These are phyloP conservation scores for Centroberyx gerrardi DNA, from an alignment of 2,797 vertebrate genomes.

Conservation along the genomic window DNA sequence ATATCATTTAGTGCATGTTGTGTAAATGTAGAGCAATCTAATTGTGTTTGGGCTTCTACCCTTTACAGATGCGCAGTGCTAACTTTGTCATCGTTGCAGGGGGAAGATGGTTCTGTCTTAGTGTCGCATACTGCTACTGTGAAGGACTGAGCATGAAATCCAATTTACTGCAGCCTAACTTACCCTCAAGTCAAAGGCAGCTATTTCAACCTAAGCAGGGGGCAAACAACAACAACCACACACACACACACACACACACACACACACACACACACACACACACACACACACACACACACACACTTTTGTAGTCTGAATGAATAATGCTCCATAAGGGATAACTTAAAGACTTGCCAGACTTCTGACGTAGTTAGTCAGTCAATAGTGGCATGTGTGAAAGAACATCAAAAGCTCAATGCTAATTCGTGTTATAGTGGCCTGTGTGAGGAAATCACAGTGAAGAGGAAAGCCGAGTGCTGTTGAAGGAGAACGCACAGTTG, in stretches of 20 bases:
- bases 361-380: too few relatives aligned
- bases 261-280: slow-evolving; percentile 31
- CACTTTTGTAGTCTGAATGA: slow-evolving; percentile 55
- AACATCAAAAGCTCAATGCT: slow-evolving; percentile 19
- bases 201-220: slow-evolving; percentile 68
- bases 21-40: slow-evolving; percentile 5
- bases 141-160: slow-evolving; percentile 81
- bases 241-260: slow-evolving; percentile 37
- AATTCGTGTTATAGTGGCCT: slow-evolving; percentile 60
- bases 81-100: slow-evolving; percentile 64
- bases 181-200: slow-evolving; percentile 78
- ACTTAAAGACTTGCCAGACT: slow-evolving; percentile 18
- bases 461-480: slow-evolving; percentile 44
- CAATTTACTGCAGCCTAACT: slow-evolving; percentile 82
- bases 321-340: slow-evolving; percentile 43
- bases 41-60: slow-evolving; percentile 40
- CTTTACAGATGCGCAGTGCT: slow-evolving; percentile 42
- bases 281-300: slow-evolving; percentile 31
- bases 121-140: slow-evolving; percentile 73
- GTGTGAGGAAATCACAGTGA: slow-evolving; percentile 32
- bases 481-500: slow-evolving; percentile 57
- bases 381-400: background rate
- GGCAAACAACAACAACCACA: slow-evolving; percentile 41
- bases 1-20: background rate
- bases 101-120: slow-evolving; percentile 65